phyloP scores from a whole-genome alignment of 2,888 invertebrate species.

The Rhagonycha fulva region DNA sequence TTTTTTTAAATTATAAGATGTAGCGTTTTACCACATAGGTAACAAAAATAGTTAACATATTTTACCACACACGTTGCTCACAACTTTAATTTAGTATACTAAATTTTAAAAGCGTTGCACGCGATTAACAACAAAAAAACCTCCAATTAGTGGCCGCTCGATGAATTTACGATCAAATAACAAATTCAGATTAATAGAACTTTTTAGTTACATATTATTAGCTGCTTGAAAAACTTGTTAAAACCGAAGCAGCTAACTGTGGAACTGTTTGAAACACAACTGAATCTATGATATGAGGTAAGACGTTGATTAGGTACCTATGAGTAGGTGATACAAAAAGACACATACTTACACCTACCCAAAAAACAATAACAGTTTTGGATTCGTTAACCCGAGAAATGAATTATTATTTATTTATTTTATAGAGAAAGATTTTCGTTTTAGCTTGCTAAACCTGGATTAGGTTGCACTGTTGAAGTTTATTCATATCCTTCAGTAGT shows the following conservation, averaged over 20 bases:
- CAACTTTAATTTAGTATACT: constrained; percentile 10
- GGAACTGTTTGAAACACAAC: constrained; percentile 37
- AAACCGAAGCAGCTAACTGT: constrained; percentile 23
- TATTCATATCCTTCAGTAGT: no score
- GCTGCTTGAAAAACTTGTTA: not conserved
- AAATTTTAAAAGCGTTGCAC: constrained; percentile 15
- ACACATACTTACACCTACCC: constrained; percentile 14
- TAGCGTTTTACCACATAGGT: constrained; percentile 10
- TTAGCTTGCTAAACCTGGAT: not conserved
- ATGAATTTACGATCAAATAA: not conserved
- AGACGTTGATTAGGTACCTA: not conserved
- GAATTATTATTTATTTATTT: no score
- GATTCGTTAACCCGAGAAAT: constrained; percentile 35
- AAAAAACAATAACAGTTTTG: constrained; percentile 34
- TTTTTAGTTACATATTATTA: not conserved
- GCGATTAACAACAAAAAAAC: constrained; percentile 12
- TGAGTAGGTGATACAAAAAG: not conserved
- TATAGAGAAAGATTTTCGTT: no score
- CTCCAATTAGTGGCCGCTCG: constrained; percentile 15
- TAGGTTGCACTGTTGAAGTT: not conserved
- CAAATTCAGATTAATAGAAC: not conserved
- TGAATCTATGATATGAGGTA: constrained; percentile 31
- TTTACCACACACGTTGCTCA: constrained; percentile 27
- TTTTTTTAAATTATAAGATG: not conserved
- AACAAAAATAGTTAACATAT: constrained; percentile 24